Conservation (phyloP, 2,888 invertebrate genomes). For the Caenorhabditis imperialis region DNA sequence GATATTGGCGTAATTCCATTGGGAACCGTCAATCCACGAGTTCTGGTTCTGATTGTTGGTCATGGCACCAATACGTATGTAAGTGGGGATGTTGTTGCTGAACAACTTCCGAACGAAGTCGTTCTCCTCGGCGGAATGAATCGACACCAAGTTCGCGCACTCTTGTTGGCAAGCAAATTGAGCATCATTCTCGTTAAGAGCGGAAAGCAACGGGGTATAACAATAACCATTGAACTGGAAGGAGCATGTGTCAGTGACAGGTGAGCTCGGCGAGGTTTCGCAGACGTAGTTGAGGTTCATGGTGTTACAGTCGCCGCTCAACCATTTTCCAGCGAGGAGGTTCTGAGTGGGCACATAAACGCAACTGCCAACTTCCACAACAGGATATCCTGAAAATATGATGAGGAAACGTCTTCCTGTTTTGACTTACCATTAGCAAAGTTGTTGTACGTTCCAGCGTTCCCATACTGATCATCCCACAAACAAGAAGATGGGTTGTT, state of each 20-base stretch:
- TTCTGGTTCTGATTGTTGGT: slow-evolving; percentile 4
- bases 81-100: slow-evolving; percentile 28
- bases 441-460: slow-evolving; percentile 31
- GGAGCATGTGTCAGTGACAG: slow-evolving; percentile 27
- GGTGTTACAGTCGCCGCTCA: slow-evolving; percentile 38
- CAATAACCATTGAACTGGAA: slow-evolving; percentile 41
- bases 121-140: slow-evolving; percentile 45
- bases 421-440: slow-evolving; percentile 25
- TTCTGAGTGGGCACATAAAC: slow-evolving; percentile 34
- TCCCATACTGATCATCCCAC: slow-evolving; percentile 55
- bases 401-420: not conserved
- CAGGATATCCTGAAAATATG: slow-evolving; percentile 32
- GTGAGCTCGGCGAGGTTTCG: slow-evolving; percentile 15
- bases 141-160: slow-evolving; percentile 46
- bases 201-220: slow-evolving; percentile 31
- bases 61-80: slow-evolving; percentile 41
- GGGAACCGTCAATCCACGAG: slow-evolving; percentile 38
- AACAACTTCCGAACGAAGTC: slow-evolving; percentile 31
- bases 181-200: slow-evolving; percentile 29
- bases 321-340: slow-evolving; percentile 33
- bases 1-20: slow-evolving; percentile 40
- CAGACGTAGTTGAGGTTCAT: slow-evolving; percentile 36
- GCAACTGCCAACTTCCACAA: slow-evolving; percentile 40
- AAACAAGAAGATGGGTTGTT: slow-evolving; percentile 27
- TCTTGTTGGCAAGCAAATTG: slow-evolving; percentile 41